Evolutionary conservation across 2,797 vertebrate species (phyloP), one percentile per base, ranked within the genome.

Genomic region (Rhodeus uyekii): DNA sequence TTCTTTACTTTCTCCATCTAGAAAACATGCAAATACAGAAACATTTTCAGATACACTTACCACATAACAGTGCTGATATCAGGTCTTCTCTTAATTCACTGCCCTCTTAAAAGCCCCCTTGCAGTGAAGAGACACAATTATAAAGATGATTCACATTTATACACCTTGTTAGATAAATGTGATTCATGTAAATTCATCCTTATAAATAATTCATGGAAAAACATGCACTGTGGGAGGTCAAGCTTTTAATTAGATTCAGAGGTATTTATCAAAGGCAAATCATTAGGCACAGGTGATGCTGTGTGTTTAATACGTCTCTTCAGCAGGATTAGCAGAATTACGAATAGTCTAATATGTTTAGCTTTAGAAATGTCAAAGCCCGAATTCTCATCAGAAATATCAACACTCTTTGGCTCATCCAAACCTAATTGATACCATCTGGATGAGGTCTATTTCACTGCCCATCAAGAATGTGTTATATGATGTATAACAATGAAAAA

Each of bases 141-240:
- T 84, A 81, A 81, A 82, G 84, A 87, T 91, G 87, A 88, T 91
- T 92, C 86, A 89, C 90, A 83, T 91, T 89, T 87, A 85, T 86
- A 89, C 89, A 91, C 89, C 89, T 89, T 91, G 88, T 92, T 92
- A 87, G 91, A 91, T 87, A 87, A 84, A 83, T 90, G 76, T 67
- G 32, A 88, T 86, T 91, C 88, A 91, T 90, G 90, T 91, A 88
- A 88, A 88, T 90, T 80, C 83, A 88, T 78, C 86, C 87, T 89
- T 88, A 88, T 93, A 84, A 93, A 92, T 93, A 91, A 92, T 94
- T 91, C 81, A 92, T 81, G 53, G 80, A 89, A 87, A 90, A 91
- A 92, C 85, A 87, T 85, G 85, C 72, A 81, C 87, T 89, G 84
- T 89, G 85, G 89, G 71, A 76, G 88, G 87, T 89, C 86, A 89